Evolutionary conservation across 2,888 invertebrate species (phyloP), one percentile per base, ranked within the genome.

Genomic region (Zaprionus lineosus): DNA sequence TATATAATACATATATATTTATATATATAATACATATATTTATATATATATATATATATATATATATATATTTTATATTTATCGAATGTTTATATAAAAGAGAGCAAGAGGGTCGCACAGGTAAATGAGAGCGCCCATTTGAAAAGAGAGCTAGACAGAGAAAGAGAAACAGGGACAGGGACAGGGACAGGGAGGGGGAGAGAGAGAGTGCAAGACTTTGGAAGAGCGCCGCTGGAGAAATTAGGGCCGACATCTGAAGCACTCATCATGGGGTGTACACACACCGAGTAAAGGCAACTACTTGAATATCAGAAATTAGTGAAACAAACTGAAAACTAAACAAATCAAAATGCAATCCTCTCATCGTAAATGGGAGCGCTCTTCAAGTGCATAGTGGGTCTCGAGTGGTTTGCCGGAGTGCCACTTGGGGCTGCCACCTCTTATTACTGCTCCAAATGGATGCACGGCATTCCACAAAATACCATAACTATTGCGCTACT

Each of bases 281-380:
- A 15, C 18, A 26, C 33, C 24, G 14, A 55, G 21, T 34, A 16
- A 56, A 56, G 29, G n/a, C 6, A 28, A 6, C n/a, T 3, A 28
- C 29, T 28, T n/a, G n/a, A n/a, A 21, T 21, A 21, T 3, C 3
- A 21, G 21, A 21, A 24, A 24, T 24, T 24, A 24, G 24, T 24
- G 24, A 24, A 24, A 24, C 2, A 24, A 7, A 63, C 47, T 29
- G 24, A 36, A 43, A 43, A 14, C 59, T 43, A 71, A 68, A 71
- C 72, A 68, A 59, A 71, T 68, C 66, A 53, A 71, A 68, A 68
- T 70, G 67, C 71, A 67, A 64, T 67, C 71, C 58, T 47, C 50
- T 51, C 34, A 64, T 51, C 52, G 65, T 36, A 64, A 64, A 70
- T 60, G 70, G 48, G 48, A 34, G 48, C 48, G 60, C 60, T 40